Percentiles rank a stretch among this genome's conserved stretches.
These are phyloP conservation scores for Lasioglossum morio DNA, from an alignment of 2,888 invertebrate species.

Conservation along the genomic window DNA sequence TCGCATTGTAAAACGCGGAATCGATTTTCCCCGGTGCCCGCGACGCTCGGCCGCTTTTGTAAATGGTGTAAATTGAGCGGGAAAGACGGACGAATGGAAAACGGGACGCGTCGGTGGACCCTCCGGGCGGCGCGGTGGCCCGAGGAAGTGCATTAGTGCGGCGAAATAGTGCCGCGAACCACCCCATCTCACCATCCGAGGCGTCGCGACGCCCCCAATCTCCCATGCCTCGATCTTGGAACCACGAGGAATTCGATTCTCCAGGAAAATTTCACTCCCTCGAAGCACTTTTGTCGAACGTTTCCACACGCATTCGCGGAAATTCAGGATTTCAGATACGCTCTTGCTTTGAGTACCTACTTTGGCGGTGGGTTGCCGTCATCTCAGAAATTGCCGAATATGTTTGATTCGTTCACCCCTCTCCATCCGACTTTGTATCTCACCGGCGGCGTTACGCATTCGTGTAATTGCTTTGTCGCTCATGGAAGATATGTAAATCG, in stretches of 20 bases:
- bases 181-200: background rate
- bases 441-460: background rate
- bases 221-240: background rate
- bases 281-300: background rate
- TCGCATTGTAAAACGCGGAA: slow-evolving; percentile 57
- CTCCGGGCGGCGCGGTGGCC: slow-evolving; percentile 41
- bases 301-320: background rate
- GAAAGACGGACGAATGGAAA: slow-evolving; percentile 48
- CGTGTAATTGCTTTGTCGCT: slow-evolving; percentile 5
- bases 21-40: slow-evolving; percentile 56
- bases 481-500: background rate
- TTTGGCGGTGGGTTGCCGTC: background rate
- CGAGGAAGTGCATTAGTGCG: slow-evolving; percentile 51
- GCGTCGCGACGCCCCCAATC: background rate
- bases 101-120: slow-evolving; percentile 24
- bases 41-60: slow-evolving; percentile 51
- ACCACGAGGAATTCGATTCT: background rate
- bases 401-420: background rate
- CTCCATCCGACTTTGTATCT: background rate
- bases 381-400: background rate
- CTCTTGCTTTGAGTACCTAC: background rate
- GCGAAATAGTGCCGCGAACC: slow-evolving; percentile 28
- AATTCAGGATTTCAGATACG: background rate
- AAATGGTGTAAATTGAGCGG: slow-evolving; percentile 67
- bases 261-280: background rate